phyloP scores from a whole-genome alignment of 2,888 invertebrate genomes.

The Thecophora atra region DNA sequence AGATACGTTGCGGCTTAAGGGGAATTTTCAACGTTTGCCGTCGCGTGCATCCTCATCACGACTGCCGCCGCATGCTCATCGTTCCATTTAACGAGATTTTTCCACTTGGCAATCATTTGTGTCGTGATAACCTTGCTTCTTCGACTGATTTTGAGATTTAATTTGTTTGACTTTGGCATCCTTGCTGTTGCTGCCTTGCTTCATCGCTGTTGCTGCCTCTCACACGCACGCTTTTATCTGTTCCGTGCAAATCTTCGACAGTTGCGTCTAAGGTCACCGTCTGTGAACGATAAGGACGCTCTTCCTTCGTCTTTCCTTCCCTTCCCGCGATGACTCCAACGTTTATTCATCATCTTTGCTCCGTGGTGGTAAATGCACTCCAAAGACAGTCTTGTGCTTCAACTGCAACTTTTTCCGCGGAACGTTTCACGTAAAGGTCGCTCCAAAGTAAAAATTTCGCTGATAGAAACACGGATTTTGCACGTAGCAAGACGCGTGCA shows the following conservation, averaged over 20 bases:
- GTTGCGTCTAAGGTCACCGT: constrained; percentile 25
- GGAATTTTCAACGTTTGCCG: not conserved
- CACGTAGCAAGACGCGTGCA: constrained; percentile 19
- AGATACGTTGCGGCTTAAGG: not conserved
- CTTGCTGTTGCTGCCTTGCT: not conserved
- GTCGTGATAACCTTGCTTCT: constrained; percentile 28
- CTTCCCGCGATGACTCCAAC: too few species aligned
- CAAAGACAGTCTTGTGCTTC: constrained; percentile 22
- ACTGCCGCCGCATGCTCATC: not conserved
- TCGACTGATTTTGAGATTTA: constrained; percentile 21
- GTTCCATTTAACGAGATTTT: not conserved
- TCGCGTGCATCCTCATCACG: not conserved
- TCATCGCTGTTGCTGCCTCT: not conserved
- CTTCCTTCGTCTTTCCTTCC: not conserved
- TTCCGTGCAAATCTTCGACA: constrained; percentile 31
- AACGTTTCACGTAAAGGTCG: constrained; percentile 1
- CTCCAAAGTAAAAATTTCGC: constrained; percentile 26
- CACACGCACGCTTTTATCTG: constrained; percentile 16
- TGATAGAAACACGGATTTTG: not conserved
- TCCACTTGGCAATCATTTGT: not conserved
- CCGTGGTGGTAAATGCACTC: not conserved
- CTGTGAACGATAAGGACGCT: constrained; percentile 9
- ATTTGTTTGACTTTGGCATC: constrained; percentile 21
- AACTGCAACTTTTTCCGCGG: constrained; percentile 31
- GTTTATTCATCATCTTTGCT: not conserved